Evolutionary conservation across 2,113 vertebrate genomes (phyloP).

Genomic region (Rhabdornis inornatus): DNA sequence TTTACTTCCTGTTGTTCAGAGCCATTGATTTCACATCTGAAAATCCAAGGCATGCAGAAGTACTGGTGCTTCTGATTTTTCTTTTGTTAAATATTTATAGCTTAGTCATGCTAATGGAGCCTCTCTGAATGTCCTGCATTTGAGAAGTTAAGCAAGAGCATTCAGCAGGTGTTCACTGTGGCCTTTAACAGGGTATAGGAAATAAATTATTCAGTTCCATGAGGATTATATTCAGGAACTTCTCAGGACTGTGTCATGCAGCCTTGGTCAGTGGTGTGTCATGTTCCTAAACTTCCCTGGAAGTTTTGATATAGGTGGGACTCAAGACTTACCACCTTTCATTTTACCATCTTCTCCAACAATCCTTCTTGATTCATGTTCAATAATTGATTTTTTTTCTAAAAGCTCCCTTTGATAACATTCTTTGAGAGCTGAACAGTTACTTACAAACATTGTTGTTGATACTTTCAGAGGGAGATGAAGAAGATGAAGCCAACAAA

Average conservation of each 20-base stretch:
- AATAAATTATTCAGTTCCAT: not conserved
- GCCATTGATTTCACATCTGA: not conserved
- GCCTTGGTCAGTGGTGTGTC: not conserved
- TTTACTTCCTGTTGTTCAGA: not conserved
- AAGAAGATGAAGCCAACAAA: constrained; percentile 99
- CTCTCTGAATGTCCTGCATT: not conserved
- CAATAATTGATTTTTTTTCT: not conserved
- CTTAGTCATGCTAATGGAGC: not conserved
- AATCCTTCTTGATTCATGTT: not conserved
- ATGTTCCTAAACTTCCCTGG: not conserved
- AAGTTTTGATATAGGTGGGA: not conserved
- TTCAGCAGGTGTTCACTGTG: not conserved
- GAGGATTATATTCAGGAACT: not conserved
- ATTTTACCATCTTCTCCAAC: not conserved
- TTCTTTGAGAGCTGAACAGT: not conserved
- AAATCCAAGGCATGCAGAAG: not conserved
- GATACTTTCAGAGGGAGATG: constrained; percentile 88
- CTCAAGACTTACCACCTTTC: not conserved
- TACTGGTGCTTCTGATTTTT: not conserved
- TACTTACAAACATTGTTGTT: not conserved
- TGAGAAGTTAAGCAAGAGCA: not conserved
- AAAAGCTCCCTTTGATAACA: not conserved
- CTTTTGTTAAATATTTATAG: not conserved
- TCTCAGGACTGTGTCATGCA: not conserved
- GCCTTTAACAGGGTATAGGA: not conserved